phyloP scores from a whole-genome alignment of 2,888 invertebrate genomes.

The Cremastobaeus sp. region DNA sequence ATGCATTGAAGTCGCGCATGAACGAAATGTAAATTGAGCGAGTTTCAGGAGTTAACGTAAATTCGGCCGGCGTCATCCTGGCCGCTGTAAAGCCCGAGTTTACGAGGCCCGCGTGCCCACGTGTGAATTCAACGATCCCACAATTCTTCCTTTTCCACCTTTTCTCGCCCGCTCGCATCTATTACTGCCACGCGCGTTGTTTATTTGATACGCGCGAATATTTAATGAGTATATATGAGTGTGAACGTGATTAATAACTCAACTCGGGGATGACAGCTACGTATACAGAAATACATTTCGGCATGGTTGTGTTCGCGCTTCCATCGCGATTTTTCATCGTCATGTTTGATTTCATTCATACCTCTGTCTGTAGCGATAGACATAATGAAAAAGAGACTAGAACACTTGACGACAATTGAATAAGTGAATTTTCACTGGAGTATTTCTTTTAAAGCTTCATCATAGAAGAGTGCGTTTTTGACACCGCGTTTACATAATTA shows the following conservation, averaged over 20 bases:
- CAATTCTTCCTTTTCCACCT: slow-evolving; percentile 54
- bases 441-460: too few relatives aligned
- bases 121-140: slow-evolving; percentile 54
- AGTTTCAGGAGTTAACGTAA: slow-evolving; percentile 51
- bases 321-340: slow-evolving; percentile 19
- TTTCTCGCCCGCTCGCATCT: slow-evolving; percentile 41
- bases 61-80: slow-evolving; percentile 54
- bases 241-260: slow-evolving; percentile 37
- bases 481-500: too few relatives aligned
- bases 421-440: too few relatives aligned
- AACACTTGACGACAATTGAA: too few relatives aligned
- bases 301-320: slow-evolving; percentile 39
- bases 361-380: too few relatives aligned
- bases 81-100: slow-evolving; percentile 37
- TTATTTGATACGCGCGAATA: slow-evolving; percentile 54
- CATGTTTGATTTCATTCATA: slow-evolving; percentile 16
- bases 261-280: slow-evolving; percentile 23
- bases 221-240: slow-evolving; percentile 50
- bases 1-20: slow-evolving; percentile 49
- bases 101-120: slow-evolving; percentile 43
- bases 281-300: slow-evolving; percentile 38
- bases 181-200: slow-evolving; percentile 44
- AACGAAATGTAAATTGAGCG: slow-evolving; percentile 60
- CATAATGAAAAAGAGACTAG: too few relatives aligned
- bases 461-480: too few relatives aligned